Percentiles rank a stretch among this genome's conserved stretches.
Evolutionary conservation across 2,113 vertebrate species (phyloP).

Genomic region (Sphaerodactylus townsendi): DNA sequence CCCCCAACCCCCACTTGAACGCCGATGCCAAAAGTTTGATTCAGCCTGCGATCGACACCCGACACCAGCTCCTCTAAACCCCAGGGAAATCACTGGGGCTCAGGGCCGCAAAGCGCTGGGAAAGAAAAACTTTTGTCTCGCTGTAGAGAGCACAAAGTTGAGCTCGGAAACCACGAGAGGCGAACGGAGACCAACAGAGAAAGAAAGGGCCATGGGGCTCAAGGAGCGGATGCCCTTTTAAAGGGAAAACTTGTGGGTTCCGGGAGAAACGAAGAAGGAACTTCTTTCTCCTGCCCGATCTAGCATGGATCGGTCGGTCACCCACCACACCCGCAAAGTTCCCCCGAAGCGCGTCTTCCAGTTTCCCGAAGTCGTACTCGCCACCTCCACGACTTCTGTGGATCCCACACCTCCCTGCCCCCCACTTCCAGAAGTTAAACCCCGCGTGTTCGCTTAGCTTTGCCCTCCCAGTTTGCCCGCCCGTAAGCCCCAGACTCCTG

Average conservation of each 20-base stretch:
- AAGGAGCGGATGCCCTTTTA: background rate
- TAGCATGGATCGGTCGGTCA: background rate
- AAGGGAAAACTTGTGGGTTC: background rate
- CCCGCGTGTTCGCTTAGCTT: background rate
- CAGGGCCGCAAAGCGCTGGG: slow-evolving; percentile 11
- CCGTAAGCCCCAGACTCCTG: no score
- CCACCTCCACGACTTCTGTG: background rate
- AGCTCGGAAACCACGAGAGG: background rate
- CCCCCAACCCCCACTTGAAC: background rate
- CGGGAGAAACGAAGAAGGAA: background rate
- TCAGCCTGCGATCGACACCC: slow-evolving; percentile 43
- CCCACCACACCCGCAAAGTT: no score
- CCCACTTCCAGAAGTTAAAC: background rate
- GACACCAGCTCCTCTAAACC: slow-evolving; percentile 47
- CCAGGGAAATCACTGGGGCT: slow-evolving; percentile 27
- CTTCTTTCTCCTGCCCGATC: background rate
- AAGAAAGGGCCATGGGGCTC: background rate
- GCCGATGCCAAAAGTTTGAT: slow-evolving; percentile 31
- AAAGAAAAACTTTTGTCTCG: slow-evolving; percentile 44
- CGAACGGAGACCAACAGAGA: no score
- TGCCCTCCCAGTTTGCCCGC: no score
- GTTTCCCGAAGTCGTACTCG: background rate
- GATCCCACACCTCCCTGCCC: background rate
- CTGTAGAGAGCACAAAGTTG: background rate
- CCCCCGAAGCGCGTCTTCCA: background rate